Conservation (phyloP, 2,797 vertebrate species). For the Simalia tracyae region DNA sequence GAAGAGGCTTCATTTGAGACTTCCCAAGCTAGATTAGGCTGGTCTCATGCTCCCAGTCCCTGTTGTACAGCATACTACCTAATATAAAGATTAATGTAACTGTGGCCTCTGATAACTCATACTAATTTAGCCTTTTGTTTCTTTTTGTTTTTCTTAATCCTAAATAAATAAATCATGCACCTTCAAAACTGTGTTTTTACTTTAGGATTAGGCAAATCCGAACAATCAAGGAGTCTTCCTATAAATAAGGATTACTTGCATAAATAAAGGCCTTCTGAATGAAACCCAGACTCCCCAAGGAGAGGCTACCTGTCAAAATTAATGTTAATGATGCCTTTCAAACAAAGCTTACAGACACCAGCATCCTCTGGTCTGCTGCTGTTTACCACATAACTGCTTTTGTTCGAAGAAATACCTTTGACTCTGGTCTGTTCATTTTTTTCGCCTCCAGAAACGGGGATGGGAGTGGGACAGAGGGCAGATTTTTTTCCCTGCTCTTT, state of each 20-base stretch:
- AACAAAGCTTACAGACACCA: conserved; percentile 48
- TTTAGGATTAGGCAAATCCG: conserved; percentile 36
- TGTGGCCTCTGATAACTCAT: conserved; percentile 13
- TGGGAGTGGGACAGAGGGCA: conserved; percentile 10
- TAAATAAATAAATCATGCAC: conserved; percentile 3
- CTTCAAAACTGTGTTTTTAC: conserved; percentile 45
- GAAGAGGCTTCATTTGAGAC: not conserved
- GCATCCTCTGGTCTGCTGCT: conserved; percentile 37
- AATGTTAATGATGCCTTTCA: conserved; percentile 60
- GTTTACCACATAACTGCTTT: conserved; percentile 38
- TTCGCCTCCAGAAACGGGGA: conserved; percentile 39
- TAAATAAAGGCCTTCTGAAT: conserved; percentile 46
- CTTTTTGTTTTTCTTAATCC: conserved; percentile 39
- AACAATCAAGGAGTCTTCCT: conserved; percentile 22
- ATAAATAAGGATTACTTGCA: conserved; percentile 41
- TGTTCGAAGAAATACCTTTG: conserved; percentile 44
- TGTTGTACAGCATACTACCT: not conserved
- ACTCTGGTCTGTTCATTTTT: conserved; percentile 39
- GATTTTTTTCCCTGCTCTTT: conserved; percentile 24
- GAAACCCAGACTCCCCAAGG: conserved; percentile 43
- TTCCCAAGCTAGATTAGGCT: not conserved
- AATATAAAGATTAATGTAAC: conserved; percentile 20
- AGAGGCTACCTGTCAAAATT: conserved; percentile 61
- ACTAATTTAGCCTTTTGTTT: conserved; percentile 35
- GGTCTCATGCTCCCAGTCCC: not conserved